Percentiles rank a stretch among this genome's conserved stretches.
Conservation (phyloP, 37 sponge, comb jelly and placozoan genomes). For the Amphimedon queenslandica region DNA sequence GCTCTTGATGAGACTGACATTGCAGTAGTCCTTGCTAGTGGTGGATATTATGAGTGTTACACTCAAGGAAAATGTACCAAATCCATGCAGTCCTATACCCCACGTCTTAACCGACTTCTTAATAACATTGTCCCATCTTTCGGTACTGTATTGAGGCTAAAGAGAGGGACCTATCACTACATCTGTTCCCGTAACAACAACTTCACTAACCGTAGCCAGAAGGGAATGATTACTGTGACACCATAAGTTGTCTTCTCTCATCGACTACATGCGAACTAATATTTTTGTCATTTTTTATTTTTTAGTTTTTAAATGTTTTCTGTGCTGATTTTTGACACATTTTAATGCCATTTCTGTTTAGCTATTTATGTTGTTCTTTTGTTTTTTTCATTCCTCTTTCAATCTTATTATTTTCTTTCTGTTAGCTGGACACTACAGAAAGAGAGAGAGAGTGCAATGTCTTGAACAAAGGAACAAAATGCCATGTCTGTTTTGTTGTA, state of each 20-base stretch:
- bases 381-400: neutral
- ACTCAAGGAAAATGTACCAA: conserved; percentile 16
- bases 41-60: conserved; percentile 79
- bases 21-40: conserved; percentile 61
- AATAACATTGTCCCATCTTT: conserved; percentile 93
- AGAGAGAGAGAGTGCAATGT: no score
- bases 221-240: conserved; percentile 74
- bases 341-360: neutral
- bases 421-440: no score
- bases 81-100: conserved; percentile 39
- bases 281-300: no score
- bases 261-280: no score
- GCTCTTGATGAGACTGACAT: conserved; percentile 19
- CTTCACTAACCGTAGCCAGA: conserved; percentile 98
- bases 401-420: neutral
- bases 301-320: neutral
- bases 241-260: no score
- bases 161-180: conserved; percentile 76
- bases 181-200: conserved; percentile 97
- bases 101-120: conserved; percentile 65
- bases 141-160: conserved; percentile 79
- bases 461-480: no score
- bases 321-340: neutral
- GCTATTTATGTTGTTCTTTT: neutral
- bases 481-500: no score